Percentiles rank a stretch among this genome's conserved stretches.
Conservation (phyloP, 1,140 invertebrate species). For the Leptopilina clavipes region DNA sequence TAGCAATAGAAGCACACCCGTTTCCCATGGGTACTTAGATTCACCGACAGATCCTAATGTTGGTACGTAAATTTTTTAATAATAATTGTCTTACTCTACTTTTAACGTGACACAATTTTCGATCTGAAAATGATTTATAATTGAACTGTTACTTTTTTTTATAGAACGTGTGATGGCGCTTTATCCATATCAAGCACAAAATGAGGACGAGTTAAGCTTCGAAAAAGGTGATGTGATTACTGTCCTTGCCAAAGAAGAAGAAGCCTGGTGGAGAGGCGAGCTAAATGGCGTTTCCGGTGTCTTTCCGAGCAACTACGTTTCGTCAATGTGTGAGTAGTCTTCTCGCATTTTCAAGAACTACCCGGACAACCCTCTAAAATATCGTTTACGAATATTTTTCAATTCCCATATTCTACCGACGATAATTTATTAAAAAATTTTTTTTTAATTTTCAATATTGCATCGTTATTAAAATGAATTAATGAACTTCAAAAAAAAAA, state of each 20-base stretch:
- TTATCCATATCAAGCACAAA: conserved; percentile 94
- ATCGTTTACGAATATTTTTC: not conserved
- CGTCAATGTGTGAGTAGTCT: conserved; percentile 79
- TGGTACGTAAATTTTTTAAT: conserved; percentile 58
- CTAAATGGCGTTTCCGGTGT: conserved; percentile 89
- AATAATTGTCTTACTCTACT: not conserved
- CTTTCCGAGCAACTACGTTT: conserved; percentile 95
- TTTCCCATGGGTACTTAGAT: conserved; percentile 79
- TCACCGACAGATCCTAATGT: conserved; percentile 73
- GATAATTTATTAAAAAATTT: not conserved
- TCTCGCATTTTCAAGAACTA: conserved; percentile 23
- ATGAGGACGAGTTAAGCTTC: conserved; percentile 95
- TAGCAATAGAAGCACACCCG: conserved; percentile 84
- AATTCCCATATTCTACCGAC: conserved; percentile 10
- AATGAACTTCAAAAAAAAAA: not conserved
- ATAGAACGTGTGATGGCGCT: conserved; percentile 92
- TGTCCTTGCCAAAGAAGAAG: conserved; percentile 92
- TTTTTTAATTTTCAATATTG: not conserved
- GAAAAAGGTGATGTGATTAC: conserved; percentile 95
- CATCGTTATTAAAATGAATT: too few species aligned
- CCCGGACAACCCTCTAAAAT: not conserved
- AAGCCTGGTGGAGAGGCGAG: conserved; percentile 97
- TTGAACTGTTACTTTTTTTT: conserved; percentile 62
- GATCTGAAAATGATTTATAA: too few species aligned
- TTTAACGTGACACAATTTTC: too few species aligned